Evolutionary conservation across 2,888 invertebrate species (phyloP).

Genomic region (Eugnorisma glareosa): DNA sequence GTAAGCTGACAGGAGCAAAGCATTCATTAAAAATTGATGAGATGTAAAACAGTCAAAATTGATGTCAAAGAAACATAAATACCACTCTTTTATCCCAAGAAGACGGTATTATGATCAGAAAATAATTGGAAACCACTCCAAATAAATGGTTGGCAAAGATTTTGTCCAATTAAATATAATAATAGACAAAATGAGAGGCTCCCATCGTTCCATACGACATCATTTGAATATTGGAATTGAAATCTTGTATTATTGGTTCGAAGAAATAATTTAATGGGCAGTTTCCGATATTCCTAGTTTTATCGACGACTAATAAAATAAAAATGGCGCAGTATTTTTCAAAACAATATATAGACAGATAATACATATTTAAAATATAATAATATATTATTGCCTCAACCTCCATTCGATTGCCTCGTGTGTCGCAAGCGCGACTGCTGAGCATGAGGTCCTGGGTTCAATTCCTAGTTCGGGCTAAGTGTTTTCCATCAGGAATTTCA

Average conservation of each 20-base stretch:
- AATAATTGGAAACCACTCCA: constrained; percentile 62
- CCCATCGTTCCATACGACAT: constrained; percentile 38
- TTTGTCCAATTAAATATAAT: constrained; percentile 65
- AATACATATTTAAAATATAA: too few relatives aligned
- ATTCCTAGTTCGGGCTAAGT: neutral
- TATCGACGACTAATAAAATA: neutral
- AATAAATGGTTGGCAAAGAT: constrained; percentile 49
- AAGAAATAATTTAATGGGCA: constrained; percentile 21
- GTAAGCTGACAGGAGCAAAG: neutral
- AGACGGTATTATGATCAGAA: constrained; percentile 52
- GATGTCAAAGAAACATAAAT: neutral
- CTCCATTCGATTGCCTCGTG: too few relatives aligned
- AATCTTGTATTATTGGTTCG: constrained; percentile 43
- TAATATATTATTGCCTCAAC: too few relatives aligned
- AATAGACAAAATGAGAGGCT: constrained; percentile 53
- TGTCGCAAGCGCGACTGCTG: too few relatives aligned
- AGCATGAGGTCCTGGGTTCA: too few relatives aligned
- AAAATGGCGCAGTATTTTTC: neutral
- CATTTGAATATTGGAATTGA: constrained; percentile 64
- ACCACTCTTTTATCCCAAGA: constrained; percentile 5
- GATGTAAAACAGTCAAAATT: neutral
- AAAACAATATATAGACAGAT: neutral
- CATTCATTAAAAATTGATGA: constrained; percentile 17
- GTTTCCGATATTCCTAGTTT: constrained; percentile 8
- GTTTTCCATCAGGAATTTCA: neutral